Conservation (phyloP, 2,113 vertebrate species). For the Thinocorus orbignyianus region DNA sequence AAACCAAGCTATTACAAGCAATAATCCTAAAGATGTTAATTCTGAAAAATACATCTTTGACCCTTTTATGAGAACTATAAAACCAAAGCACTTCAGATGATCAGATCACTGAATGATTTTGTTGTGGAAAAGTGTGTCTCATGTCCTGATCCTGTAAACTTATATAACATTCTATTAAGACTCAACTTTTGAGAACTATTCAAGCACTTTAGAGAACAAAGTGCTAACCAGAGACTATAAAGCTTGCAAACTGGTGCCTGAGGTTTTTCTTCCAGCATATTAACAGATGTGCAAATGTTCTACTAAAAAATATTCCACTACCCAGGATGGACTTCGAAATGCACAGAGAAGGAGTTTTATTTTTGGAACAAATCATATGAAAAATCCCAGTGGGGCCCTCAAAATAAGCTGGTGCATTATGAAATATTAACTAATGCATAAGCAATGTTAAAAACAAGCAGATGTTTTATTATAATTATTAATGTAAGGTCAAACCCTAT, state of each 20-base stretch:
- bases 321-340: background rate
- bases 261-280: background rate
- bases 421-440: background rate
- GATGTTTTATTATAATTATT: background rate
- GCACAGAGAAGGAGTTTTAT: background rate
- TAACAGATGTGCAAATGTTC: background rate
- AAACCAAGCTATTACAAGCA: background rate
- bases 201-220: background rate
- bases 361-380: slow-evolving; percentile 8
- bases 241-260: background rate
- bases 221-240: background rate
- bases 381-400: background rate
- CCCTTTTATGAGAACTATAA: background rate
- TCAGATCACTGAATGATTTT: background rate
- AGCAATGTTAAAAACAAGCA: background rate
- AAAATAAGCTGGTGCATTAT: background rate
- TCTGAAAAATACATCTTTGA: background rate
- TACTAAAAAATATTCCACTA: background rate
- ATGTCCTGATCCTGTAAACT: background rate
- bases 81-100: background rate
- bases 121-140: background rate
- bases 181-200: background rate
- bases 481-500: background rate
- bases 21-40: background rate
- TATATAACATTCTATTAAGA: background rate